A percentile compares a stretch with the other conserved stretches of the same genome.
These are phyloP conservation scores for Natrix natrix DNA, from an alignment of 2,797 vertebrate species.

Conservation along the genomic window DNA sequence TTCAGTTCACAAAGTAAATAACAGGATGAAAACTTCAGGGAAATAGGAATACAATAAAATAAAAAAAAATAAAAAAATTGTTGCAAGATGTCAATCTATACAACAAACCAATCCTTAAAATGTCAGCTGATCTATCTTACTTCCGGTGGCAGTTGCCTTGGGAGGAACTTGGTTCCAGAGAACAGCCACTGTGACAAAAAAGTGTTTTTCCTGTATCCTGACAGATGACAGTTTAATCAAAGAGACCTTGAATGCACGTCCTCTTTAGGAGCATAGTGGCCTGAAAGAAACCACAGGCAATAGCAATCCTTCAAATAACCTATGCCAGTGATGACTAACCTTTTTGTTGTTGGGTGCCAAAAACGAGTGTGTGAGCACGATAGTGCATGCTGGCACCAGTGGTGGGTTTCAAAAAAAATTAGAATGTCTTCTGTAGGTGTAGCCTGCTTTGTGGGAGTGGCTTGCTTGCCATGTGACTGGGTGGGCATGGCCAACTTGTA, in stretches of 20 bases:
- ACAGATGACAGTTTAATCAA: neutral
- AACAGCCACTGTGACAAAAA: neutral
- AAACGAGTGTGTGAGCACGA: too few species aligned
- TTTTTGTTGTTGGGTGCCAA: too few species aligned
- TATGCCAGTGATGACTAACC: too few species aligned
- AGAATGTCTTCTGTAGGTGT: too few species aligned
- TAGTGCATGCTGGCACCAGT: too few species aligned
- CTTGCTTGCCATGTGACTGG: too few species aligned
- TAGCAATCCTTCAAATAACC: too few species aligned
- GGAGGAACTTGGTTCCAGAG: neutral
- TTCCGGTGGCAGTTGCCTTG: neutral
- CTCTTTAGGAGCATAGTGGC: neutral
- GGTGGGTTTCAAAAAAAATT: too few species aligned
- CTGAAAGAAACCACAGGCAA: neutral
- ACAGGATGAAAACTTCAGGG: neutral
- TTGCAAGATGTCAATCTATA: neutral
- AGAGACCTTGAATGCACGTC: neutral
- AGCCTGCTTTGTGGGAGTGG: too few species aligned
- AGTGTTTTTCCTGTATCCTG: neutral
- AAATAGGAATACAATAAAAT: neutral
- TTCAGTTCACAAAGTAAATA: neutral
- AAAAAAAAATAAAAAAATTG: neutral
- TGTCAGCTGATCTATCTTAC: neutral
- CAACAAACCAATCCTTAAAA: neutral
- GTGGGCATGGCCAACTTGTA: too few species aligned